phyloP scores from a whole-genome alignment of 2,797 vertebrate species.

The Mus minutoides region DNA sequence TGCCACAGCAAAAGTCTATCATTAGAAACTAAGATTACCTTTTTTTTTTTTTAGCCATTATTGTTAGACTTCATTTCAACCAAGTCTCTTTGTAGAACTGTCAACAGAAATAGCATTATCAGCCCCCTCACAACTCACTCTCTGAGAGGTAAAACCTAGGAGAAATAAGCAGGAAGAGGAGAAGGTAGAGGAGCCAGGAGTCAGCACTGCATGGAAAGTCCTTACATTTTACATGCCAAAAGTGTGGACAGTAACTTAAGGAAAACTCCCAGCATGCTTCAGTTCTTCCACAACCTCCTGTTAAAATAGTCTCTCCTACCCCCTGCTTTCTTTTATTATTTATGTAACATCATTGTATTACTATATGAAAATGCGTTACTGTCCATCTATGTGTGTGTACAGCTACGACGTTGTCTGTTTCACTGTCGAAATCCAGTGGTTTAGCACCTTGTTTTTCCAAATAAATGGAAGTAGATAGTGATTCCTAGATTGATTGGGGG shows the following conservation, averaged over 20 bases:
- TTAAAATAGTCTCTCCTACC: neutral
- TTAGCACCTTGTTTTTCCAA: neutral
- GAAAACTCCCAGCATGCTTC: neutral
- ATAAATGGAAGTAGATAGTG: neutral
- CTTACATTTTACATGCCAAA: neutral
- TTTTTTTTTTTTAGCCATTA: slow-evolving; percentile 45
- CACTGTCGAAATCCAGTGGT: neutral
- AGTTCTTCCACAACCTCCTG: neutral
- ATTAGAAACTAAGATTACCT: slow-evolving; percentile 44
- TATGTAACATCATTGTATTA: neutral
- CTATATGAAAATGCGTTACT: neutral
- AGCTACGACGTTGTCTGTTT: neutral
- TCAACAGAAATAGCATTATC: slow-evolving; percentile 45
- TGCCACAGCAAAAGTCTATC: neutral
- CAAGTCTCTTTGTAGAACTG: slow-evolving; percentile 16
- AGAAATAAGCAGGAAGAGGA: neutral
- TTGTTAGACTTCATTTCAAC: slow-evolving; percentile 23
- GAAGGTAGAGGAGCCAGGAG: neutral
- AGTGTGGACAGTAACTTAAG: neutral
- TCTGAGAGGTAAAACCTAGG: neutral
- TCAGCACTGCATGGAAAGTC: neutral
- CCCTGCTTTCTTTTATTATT: slow-evolving; percentile 9
- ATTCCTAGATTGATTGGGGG: neutral
- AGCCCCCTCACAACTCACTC: neutral
- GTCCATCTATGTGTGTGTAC: neutral